Evolutionary conservation across 1,140 invertebrate genomes (phyloP), one percentile per base, ranked within the genome.

Genomic region (Branchinecta lindahli): DNA sequence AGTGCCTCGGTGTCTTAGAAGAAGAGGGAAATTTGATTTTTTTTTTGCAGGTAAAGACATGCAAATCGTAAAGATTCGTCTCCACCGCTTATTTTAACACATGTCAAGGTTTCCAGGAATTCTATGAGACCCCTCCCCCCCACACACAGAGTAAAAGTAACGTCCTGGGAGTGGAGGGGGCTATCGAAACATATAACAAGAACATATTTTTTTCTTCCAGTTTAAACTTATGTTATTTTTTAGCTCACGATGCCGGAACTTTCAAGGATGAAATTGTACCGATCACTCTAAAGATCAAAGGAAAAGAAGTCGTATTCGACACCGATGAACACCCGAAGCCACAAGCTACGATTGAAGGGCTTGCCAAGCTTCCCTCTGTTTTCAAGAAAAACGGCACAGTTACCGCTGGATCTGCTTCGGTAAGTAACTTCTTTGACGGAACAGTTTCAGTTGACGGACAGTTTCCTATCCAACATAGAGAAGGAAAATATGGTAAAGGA

Each of bases 331-430:
- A 99, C 82, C 95, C 96, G 8, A 86, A 91, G 71, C 89, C 90
- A 61, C 83, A 92, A 77, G 90, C 93, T 15, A 94, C 90, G 8
- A 71, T 90, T 8, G 94, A 97, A 79, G 83, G 81, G 33, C 81
- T 99, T 3, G 83, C 85, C 73, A 86, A 86, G 81, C 80, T 99
- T 33, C 85, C 88, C 0, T 83, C 94, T 3, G 85, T 98, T 10
- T 99, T 99, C 81, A 95, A 98, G 79, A 96, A 98, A 80, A 86
- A 92, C 73, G 96, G 96, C 8, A 84, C 92, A 8, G 94, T 98
- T 6, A 98, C 93, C 66, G 96, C 96, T 71, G 96, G 93, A 67
- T 88, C 90, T 75, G 93, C 96, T 70, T 97, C 94, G 6, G 92
- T 94, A 81, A 84, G 85, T 75, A 68, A 72, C 52, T 46, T 46